Base-by-base conservation (phyloP, 2,888 invertebrate genomes). In the Nemoura dubitans region DNA sequence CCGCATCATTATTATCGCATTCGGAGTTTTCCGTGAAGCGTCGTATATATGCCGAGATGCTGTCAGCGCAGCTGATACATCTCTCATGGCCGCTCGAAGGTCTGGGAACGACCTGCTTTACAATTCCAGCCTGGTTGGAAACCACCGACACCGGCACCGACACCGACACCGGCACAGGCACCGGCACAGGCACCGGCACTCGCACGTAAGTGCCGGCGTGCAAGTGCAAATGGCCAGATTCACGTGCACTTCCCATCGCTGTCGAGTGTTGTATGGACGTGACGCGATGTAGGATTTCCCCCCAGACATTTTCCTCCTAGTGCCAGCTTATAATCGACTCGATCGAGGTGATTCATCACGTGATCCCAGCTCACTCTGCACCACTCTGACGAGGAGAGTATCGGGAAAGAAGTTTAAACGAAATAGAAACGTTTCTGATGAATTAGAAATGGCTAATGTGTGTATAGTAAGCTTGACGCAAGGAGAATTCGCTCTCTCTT, bases 361-460 rank as follows among this genome's bases (percentile, higher is more conserved):
- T 42, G 83, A 26, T 83, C 42, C n/a, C 14, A 25, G 36, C 59
- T 36, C 36, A 36, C 36, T 36, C 36, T 36, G 59, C 59, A 16
- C 59, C 84, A 76, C 29, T 16, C 76, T 25, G 84, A 43, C 76
- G 29, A 86, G 83, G 2, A 80, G 26, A 83, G 83, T 36, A 84
- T 85, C 26, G 78, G 21, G 30, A 84, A 83, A 83, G 83, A 77
- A 86, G n/a, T 27, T 28, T 42, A 42, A 83, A 84, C 78, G 85
- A 84, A 78, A 36, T 27, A 14, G 77, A 77, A 43, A 76, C 28
- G 84, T 43, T 59, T 16, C 78, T 84, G 86, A 86, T 86, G 84
- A 86, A 86, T 86, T 86, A 86, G 84, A 86, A 86, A 86, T 86
- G 59, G 78, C 84, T 84, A 59, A 76, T 14, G 59, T 43, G 42